These are phyloP conservation scores for Nibea coibor DNA, from an alignment of 2,113 vertebrate species.

Conservation along the genomic window DNA sequence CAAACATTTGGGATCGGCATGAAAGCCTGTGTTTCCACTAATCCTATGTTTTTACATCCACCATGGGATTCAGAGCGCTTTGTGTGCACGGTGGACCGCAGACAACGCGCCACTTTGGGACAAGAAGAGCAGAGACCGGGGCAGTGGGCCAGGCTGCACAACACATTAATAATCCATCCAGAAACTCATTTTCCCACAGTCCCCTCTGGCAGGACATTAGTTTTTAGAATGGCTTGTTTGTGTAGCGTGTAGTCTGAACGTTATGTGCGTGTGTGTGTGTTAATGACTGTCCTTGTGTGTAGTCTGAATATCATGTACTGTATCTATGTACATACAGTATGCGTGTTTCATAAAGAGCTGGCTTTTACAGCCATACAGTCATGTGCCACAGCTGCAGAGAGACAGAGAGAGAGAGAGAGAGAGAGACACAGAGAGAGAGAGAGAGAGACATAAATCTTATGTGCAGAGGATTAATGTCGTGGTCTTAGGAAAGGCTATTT, in stretches of 20 bases:
- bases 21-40: slow-evolving; percentile 63
- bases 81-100: slow-evolving; percentile 24
- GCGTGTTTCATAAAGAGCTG: slow-evolving; percentile 20
- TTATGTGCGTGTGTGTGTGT: neutral
- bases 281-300: neutral
- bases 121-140: slow-evolving; percentile 31
- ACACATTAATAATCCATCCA: slow-evolving; percentile 69
- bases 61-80: slow-evolving; percentile 30
- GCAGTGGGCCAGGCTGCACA: slow-evolving; percentile 50
- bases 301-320: neutral
- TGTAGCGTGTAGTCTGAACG: slow-evolving; percentile 21
- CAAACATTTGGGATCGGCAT: slow-evolving; percentile 51
- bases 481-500: slow-evolving; percentile 51
- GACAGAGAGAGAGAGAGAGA: slow-evolving; percentile 11
- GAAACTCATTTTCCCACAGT: slow-evolving; percentile 73
- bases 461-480: slow-evolving; percentile 54
- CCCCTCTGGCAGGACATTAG: slow-evolving; percentile 69
- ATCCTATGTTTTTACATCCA: slow-evolving; percentile 65
- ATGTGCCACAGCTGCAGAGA: slow-evolving; percentile 8
- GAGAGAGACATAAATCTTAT: slow-evolving; percentile 41
- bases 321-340: neutral
- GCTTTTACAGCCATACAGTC: neutral
- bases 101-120: slow-evolving; percentile 50
- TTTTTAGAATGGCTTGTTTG: slow-evolving; percentile 71
- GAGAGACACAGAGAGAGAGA: neutral